These are phyloP conservation scores for Psilopsiagon aymara DNA, from an alignment of 2,113 vertebrate species.

Conservation along the genomic window DNA sequence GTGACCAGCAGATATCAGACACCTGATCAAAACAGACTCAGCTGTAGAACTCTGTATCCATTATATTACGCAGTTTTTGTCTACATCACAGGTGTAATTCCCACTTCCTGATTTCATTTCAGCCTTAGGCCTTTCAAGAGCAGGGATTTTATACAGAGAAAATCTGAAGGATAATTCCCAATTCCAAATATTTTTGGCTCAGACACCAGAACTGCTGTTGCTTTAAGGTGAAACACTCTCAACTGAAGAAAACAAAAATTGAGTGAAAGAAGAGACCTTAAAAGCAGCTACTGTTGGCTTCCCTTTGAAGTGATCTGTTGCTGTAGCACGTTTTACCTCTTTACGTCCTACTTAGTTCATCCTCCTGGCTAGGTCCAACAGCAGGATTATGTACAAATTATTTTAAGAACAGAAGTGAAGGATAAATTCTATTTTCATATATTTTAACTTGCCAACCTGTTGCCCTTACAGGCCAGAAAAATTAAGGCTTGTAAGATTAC, in stretches of 20 bases:
- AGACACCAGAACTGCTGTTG: background rate
- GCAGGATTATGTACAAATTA: background rate
- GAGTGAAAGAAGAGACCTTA: background rate
- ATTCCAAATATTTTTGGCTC: conserved; percentile 14
- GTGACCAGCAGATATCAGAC: background rate
- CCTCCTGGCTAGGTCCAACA: background rate
- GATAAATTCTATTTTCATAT: background rate
- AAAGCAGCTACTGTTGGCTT: conserved; percentile 4
- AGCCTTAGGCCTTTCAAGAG: background rate
- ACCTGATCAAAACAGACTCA: background rate
- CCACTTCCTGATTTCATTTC: background rate
- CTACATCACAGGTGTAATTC: background rate
- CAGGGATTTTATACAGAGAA: background rate
- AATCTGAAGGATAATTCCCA: background rate
- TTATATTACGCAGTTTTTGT: background rate
- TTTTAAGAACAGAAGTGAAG: background rate
- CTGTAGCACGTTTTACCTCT: background rate
- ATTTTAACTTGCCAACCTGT: background rate
- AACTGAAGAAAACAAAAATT: background rate
- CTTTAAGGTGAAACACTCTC: background rate
- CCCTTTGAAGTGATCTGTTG: background rate
- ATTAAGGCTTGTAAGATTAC: background rate
- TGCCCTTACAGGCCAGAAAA: background rate
- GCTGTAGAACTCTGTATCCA: background rate
- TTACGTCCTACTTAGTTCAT: background rate